Base-by-base conservation (phyloP, 2,113 vertebrate genomes). In the Stegastes partitus region DNA sequence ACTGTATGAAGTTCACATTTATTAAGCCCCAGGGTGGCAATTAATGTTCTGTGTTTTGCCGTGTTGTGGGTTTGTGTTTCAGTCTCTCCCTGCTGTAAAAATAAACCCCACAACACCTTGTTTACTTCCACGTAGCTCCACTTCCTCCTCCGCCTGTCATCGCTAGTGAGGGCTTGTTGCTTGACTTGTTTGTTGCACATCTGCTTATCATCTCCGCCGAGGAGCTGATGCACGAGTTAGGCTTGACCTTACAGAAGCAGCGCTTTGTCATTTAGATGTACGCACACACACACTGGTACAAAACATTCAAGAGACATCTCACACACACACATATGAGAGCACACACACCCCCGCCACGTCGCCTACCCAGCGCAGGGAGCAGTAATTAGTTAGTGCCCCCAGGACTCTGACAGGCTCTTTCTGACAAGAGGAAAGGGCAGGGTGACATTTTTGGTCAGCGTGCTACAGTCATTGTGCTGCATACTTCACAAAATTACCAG, bases 401-500 rank as follows among this genome's bases (percentile, higher is more conserved):
- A 91, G 91, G 87, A 84, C 87, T 91, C 62, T 77, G 84, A 89
- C 86, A 71, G 83, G 79, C 82, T 87, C 80, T 86, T 81, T 89
- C 79, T 92, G 89, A 91, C 80, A 78, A 91, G 83, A 88, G 81
- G 85, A 94, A 94, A 93, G 92, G 92, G 87, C 92, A 94, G 88
- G 87, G 91, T 93, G 91, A 93, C 91, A 93, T 94, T 93, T 92
- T 91, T 86, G 88, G 92, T 89, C 89, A 80, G 85, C 82, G 51
- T 62, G 57, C 74, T 58, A 37, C 80, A 84, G 87, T 90, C 70
- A 64, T 79, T 37, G 63, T 64, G 72, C 68, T 67, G 81, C 75
- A 75, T 73, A 79, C 92, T 90, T 90, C 87, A 84, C 80, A 88
- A 71, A 87, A 91, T 91, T 79, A 91, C 82, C 85, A 83, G 68